Evolutionary conservation across 2,888 invertebrate genomes (phyloP).

Genomic region (Xestoiulus laeticollis): DNA sequence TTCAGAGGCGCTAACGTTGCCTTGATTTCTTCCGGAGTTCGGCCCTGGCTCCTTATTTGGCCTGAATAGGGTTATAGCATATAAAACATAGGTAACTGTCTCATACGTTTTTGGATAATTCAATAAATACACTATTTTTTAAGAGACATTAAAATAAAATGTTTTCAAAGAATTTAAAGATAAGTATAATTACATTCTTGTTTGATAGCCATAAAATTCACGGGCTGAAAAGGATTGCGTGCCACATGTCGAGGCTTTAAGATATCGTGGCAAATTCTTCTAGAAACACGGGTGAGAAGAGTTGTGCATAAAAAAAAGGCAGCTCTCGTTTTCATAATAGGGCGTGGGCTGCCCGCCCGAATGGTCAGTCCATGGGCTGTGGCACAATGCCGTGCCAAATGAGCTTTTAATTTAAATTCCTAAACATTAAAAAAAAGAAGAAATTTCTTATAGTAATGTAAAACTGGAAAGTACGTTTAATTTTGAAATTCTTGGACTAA

Average conservation of each 20-base stretch:
- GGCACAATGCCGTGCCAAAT: constrained; percentile 91
- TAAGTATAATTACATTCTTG: constrained; percentile 76
- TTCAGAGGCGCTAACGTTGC: constrained; percentile 57
- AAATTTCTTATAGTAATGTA: background rate
- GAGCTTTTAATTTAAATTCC: constrained; percentile 95
- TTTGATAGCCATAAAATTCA: constrained; percentile 75
- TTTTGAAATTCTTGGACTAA: constrained; percentile 59
- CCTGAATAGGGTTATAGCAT: constrained; percentile 45
- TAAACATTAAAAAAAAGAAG: constrained; percentile 58
- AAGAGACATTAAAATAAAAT: background rate
- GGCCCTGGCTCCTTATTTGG: constrained; percentile 51
- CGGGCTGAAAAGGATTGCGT: constrained; percentile 78
- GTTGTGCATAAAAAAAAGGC: constrained; percentile 95
- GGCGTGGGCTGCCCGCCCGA: constrained; percentile 81
- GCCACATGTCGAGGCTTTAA: constrained; percentile 86
- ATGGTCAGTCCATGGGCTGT: constrained; percentile 85
- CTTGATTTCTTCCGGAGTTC: constrained; percentile 57
- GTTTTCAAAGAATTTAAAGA: background rate
- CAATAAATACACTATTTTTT: background rate
- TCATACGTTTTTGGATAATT: background rate
- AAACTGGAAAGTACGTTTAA: background rate
- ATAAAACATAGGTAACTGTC: background rate
- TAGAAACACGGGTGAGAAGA: constrained; percentile 86
- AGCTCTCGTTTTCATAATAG: constrained; percentile 96
- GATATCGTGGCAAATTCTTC: constrained; percentile 84